Evolutionary conservation across 2,888 invertebrate species (phyloP), one percentile per base, ranked within the genome.

Genomic region (Tetheella fluctuosa): DNA sequence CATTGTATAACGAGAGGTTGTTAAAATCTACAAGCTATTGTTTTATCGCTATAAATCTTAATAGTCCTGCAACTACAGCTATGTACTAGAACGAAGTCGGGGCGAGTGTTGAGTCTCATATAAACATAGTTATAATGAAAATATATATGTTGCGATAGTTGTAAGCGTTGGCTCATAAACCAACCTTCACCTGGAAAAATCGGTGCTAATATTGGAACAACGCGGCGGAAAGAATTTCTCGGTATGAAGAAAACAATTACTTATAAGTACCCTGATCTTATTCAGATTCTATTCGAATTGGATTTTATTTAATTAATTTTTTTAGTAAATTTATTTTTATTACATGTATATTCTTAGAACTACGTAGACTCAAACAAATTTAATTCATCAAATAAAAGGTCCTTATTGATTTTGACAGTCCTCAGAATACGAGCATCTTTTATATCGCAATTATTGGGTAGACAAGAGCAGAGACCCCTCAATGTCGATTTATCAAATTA

Each of bases 181-280:
- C 23, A 55, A 55, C 34, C 23, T 34, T 55, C 55, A 37, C 34
- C 55, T 55, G 55, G 34, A 34, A 34, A 30, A 34, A 1, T 25
- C 53, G n/a, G 34, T 34, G 55, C 55, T 55, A 34, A 55, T 34
- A 55, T 34, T 55, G 55, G 30, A 55, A 34, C 23, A 37, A 37
- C 15, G 34, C 13, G 55, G 34, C 34, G 17, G 4, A 55, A 55
- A 55, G 34, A 34, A 55, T 55, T 55, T 34, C 55, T 23, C 34
- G 55, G 37, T 48, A 48, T 48, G 48, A 48, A 20, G 20, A 17
- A 48, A 37, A 55, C 55, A 34, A 55, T 34, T 55, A 48, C 48
- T 42, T 42, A 55, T 55, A 34, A 20, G n/a, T n/a, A n/a, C 37
- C 20, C 34, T 34, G 30, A 37, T 34, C 8, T 55, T 55, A 37